Evolutionary conservation across 1,140 invertebrate species (phyloP), one percentile per base, ranked within the genome.

Genomic region (Semibalanus balanoides): DNA sequence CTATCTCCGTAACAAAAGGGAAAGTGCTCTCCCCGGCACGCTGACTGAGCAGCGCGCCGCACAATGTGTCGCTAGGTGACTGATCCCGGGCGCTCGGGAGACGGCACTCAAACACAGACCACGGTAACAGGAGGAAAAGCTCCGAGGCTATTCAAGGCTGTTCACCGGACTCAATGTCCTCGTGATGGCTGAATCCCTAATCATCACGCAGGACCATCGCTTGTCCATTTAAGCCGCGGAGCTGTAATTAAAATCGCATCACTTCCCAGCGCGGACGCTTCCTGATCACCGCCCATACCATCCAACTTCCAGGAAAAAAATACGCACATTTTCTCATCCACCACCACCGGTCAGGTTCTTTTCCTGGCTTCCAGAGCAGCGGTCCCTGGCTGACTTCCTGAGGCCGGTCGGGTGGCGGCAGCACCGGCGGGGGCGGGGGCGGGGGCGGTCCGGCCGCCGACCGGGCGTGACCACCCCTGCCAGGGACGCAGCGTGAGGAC

Each of bases 381-480:
- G 35, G 35, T 40, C 5, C 5, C 35, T n/a, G n/a, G 35, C 5
- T 40, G 35, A 40, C 35, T n/a, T n/a, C n/a, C n/a, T n/a, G n/a
- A n/a, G n/a, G n/a, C n/a, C n/a, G n/a, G n/a, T n/a, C n/a, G n/a
- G n/a, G 35, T 40, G 35, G 5, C 5, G 35, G 35, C 35, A 40
- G 35, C 35, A 40, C 35, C 5, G 35, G 5, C 35, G 35, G 35
- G 17, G 35, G 35, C 35, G 35, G 35, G 35, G 5, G n/a, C n/a
- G n/a, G n/a, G n/a, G n/a, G n/a, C 35, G 35, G 35, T 17, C 17
- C 35, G 35, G 27, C 73, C 27, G 25, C 76, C 30, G 74, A 74
- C 22, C 35, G 64, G 31, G 71, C 71, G 74, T 71, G 70, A 25
- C 76, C 31, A 28, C 76, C 64, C n/a, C 51, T 51, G n/a, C 64